These are phyloP conservation scores for Pachycephala philippinensis DNA, from an alignment of 2,113 vertebrate species.

Conservation along the genomic window DNA sequence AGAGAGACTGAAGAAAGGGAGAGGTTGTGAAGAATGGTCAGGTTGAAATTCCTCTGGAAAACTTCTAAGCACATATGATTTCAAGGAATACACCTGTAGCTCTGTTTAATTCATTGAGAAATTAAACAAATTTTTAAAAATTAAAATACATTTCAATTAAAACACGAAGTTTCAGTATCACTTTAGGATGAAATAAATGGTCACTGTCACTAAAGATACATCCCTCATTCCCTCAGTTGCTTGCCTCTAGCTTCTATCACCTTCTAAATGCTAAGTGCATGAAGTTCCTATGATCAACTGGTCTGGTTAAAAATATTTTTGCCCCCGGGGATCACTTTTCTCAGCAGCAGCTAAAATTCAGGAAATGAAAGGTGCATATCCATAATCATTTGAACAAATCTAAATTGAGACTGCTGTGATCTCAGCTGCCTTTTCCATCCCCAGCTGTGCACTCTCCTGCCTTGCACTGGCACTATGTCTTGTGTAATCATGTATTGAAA, in stretches of 20 bases:
- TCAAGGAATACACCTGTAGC: not conserved
- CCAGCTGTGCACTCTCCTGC: not conserved
- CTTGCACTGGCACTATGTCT: not conserved
- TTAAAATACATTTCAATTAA: not conserved
- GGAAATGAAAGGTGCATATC: conserved; percentile 23
- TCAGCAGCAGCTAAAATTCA: conserved; percentile 17
- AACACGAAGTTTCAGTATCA: not conserved
- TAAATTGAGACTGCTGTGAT: conserved; percentile 34
- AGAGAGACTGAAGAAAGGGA: rapidly evolving
- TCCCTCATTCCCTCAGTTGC: not conserved
- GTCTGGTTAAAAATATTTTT: not conserved
- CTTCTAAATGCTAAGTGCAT: not conserved
- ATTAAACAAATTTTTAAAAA: not conserved
- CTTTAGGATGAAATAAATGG: not conserved
- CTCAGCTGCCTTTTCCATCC: not conserved
- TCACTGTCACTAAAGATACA: not conserved
- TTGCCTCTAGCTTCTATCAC: not conserved
- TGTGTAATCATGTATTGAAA: not conserved
- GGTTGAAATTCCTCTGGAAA: not conserved
- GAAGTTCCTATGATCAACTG: not conserved
- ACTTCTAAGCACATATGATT: not conserved
- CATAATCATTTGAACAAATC: conserved; percentile 29
- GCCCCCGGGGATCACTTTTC: not conserved
- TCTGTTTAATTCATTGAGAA: not conserved
- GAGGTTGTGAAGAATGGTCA: not conserved